Evolutionary conservation across 2,113 vertebrate species (phyloP).

Genomic region (Archilochus colubris): DNA sequence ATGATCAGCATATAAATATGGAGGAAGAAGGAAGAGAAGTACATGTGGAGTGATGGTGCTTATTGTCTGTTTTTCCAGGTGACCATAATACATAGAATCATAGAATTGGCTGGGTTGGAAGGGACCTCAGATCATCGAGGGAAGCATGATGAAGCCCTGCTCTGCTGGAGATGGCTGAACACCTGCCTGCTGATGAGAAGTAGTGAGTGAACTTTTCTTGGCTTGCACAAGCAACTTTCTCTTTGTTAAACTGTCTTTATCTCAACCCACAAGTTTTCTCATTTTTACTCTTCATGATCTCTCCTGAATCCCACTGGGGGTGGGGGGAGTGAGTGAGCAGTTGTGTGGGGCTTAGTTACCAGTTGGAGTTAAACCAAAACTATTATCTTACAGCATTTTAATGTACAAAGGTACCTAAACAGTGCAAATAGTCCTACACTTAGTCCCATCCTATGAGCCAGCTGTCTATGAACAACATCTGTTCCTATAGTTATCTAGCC

Average conservation of each 20-base stretch:
- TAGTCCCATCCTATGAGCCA: background rate
- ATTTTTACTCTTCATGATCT: too few relatives aligned
- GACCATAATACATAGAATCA: fast-evolving
- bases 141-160: fast-evolving
- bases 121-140: too few relatives aligned
- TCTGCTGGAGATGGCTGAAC: background rate
- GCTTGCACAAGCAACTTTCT: too few relatives aligned
- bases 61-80: background rate
- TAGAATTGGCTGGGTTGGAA: too few relatives aligned
- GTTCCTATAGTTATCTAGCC: background rate
- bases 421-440: background rate
- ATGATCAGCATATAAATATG: background rate
- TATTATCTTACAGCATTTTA: background rate
- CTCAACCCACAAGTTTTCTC: too few relatives aligned
- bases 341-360: too few relatives aligned
- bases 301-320: too few relatives aligned
- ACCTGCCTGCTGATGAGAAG: too few relatives aligned
- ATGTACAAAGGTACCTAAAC: background rate
- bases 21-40: background rate
- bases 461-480: background rate
- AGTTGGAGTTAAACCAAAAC: fast-evolving
- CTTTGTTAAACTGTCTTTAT: too few relatives aligned
- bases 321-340: too few relatives aligned
- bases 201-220: too few relatives aligned
- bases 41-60: fast-evolving